Percentiles rank a stretch among this genome's conserved stretches.
phyloP scores from a whole-genome alignment of 2,113 vertebrate species.

The Cynocephalus volans region DNA sequence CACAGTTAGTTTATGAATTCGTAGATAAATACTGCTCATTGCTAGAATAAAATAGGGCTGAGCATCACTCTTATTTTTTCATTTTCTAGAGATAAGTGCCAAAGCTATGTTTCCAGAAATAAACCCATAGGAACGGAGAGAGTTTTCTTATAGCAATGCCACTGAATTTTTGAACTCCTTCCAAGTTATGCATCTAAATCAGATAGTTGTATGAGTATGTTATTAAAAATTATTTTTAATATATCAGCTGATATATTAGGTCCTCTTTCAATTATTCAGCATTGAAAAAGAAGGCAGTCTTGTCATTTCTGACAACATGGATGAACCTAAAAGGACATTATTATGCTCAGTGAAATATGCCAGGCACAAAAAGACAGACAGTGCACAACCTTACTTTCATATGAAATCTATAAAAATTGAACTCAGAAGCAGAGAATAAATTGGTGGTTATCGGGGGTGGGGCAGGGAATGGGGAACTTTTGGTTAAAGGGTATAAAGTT shows the following conservation, averaged over 20 bases:
- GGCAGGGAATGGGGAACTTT: not conserved
- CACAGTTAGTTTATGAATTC: not conserved
- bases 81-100: not conserved
- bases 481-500: not conserved
- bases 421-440: not conserved
- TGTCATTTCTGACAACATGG: not conserved
- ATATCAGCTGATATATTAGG: not conserved
- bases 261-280: not conserved
- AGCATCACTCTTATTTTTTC: conserved; percentile 34
- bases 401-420: not conserved
- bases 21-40: not conserved
- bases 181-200: not conserved
- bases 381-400: not conserved
- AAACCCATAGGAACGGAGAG: not conserved
- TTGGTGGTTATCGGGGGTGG: not conserved
- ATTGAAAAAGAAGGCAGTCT: not conserved
- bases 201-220: not conserved
- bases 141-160: not conserved
- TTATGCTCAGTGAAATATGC: not conserved
- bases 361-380: not conserved
- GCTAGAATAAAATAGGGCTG: not conserved
- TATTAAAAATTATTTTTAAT: conserved; percentile 2
- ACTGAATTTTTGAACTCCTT: conserved; percentile 14
- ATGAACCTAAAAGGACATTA: not conserved
- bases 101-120: not conserved